Percentiles rank a stretch among this genome's conserved stretches.
phyloP scores from a whole-genome alignment of 2,113 vertebrate genomes.

The Lycaon pictus region DNA sequence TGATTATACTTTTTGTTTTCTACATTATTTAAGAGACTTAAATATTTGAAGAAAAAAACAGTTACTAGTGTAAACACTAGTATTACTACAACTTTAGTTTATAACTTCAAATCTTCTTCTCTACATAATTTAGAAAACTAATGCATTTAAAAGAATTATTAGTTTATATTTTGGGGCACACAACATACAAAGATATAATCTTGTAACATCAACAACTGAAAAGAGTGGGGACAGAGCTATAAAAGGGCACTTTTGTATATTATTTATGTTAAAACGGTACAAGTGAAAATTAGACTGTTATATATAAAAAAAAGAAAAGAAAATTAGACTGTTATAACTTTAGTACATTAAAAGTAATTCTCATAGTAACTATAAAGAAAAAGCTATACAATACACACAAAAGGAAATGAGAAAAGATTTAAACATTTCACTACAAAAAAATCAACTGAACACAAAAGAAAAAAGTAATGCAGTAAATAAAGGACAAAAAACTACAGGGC shows the following conservation, averaged over 20 bases:
- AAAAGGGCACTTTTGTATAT: not conserved
- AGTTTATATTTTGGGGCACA: not conserved
- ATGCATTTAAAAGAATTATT: not conserved
- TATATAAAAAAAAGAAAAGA: not conserved
- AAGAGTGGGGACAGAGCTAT: not conserved
- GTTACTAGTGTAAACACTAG: not conserved
- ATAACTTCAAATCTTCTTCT: not conserved
- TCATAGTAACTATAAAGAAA: not conserved
- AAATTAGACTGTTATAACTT: not conserved
- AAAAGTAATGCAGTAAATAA: not conserved
- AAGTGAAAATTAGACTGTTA: not conserved
- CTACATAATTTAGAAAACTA: not conserved
- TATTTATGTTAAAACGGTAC: not conserved
- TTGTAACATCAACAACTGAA: not conserved
- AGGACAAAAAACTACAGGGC: not conserved
- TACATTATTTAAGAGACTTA: not conserved
- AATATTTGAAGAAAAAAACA: not conserved
- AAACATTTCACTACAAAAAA: constrained; percentile 41
- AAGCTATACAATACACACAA: not conserved
- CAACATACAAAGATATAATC: not conserved
- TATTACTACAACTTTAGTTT: not conserved
- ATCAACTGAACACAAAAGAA: not conserved
- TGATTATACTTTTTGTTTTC: not conserved
- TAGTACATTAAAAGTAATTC: not conserved
- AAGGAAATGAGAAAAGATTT: not conserved